phyloP scores from a whole-genome alignment of 2,113 vertebrate species.

The Proteles cristata region DNA sequence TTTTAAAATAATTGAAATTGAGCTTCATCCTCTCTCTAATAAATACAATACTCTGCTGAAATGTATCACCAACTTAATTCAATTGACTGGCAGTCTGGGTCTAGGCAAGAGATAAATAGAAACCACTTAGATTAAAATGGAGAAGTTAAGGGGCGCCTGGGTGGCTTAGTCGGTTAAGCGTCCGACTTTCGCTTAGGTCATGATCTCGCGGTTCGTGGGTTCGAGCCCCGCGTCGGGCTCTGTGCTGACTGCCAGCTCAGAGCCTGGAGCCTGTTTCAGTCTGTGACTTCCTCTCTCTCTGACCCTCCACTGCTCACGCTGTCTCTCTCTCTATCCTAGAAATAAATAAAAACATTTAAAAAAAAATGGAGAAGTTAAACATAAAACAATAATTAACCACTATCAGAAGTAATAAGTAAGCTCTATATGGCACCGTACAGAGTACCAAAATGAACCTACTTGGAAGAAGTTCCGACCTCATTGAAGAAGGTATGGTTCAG shows the following conservation, averaged over 20 bases:
- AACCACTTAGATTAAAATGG: background rate
- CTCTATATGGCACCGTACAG: background rate
- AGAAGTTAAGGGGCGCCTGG: no score
- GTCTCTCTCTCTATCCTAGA: no score
- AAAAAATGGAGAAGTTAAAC: background rate
- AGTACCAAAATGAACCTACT: background rate
- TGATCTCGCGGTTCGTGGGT: no score
- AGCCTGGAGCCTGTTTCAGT: no score
- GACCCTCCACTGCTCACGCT: no score
- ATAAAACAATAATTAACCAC: background rate
- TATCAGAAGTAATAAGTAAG: background rate
- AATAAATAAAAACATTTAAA: no score
- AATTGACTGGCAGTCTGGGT: background rate
- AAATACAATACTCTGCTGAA: background rate
- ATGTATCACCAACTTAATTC: conserved; percentile 28
- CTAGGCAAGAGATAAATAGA: background rate
- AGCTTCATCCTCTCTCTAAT: background rate
- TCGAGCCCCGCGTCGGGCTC: no score
- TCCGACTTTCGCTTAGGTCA: no score
- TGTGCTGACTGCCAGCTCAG: no score
- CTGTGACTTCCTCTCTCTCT: no score
- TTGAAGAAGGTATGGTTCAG: background rate
- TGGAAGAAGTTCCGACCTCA: background rate
- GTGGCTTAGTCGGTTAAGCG: no score
- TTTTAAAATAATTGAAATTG: background rate